phyloP scores from a whole-genome alignment of 1,140 invertebrate species.

The Littorina saxatilis region DNA sequence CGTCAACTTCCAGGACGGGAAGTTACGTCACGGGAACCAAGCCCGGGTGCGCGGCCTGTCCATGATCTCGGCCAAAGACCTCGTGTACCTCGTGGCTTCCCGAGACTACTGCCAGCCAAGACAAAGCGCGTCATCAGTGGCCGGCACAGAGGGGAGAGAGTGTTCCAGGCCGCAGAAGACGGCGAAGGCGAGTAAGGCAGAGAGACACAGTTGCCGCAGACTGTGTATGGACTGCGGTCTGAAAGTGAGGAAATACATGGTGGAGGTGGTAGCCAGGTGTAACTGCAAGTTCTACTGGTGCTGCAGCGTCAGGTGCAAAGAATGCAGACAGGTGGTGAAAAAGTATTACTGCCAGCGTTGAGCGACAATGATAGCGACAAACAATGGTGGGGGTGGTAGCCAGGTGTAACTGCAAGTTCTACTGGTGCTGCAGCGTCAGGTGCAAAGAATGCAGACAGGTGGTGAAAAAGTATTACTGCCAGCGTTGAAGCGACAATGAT shows the following conservation, averaged over 20 bases:
- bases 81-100: conserved; percentile 92
- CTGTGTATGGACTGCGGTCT: conserved; percentile 92
- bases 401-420: conserved; percentile 89
- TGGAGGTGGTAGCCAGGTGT: conserved; percentile 82
- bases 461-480: conserved; percentile 30
- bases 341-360: conserved; percentile 35
- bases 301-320: conserved; percentile 86
- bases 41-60: conserved; percentile 41
- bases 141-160: conserved; percentile 79
- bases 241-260: conserved; percentile 84
- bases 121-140: conserved; percentile 78
- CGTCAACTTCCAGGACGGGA: conserved; percentile 55
- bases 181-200: conserved; percentile 81
- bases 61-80: conserved; percentile 74
- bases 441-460: conserved; percentile 75
- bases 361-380: not conserved
- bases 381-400: conserved; percentile 80
- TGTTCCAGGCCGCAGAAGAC: conserved; percentile 55
- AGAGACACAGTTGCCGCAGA: conserved; percentile 82
- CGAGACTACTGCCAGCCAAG: conserved; percentile 90
- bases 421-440: conserved; percentile 92
- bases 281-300: conserved; percentile 94
- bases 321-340: conserved; percentile 32
- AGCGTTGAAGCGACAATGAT: not conserved
- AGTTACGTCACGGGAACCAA: conserved; percentile 51